Percentiles rank a stretch among this genome's conserved stretches.
Conservation (phyloP, 2,113 vertebrate species). For the Stigmatopora argus region DNA sequence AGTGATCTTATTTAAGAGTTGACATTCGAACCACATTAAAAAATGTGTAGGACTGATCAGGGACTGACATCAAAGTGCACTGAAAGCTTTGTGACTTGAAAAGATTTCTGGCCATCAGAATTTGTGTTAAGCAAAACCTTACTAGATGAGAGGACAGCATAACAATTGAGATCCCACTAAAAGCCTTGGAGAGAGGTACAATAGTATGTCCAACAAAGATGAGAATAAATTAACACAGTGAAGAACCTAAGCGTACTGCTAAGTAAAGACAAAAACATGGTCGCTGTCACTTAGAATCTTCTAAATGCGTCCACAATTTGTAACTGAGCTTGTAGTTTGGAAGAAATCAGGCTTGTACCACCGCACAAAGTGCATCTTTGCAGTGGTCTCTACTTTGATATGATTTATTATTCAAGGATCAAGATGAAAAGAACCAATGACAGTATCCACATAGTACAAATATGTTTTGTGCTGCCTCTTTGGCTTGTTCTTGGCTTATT, state of each 20-base stretch:
- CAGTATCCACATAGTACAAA: conserved; percentile 42
- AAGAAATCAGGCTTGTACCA: conserved; percentile 29
- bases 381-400: conserved; percentile 41
- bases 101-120: conserved; percentile 25
- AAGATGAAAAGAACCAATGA: conserved; percentile 37
- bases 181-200: conserved; percentile 53
- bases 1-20: not conserved
- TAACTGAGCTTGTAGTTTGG: conserved; percentile 38
- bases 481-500: conserved; percentile 28
- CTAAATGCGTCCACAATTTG: conserved; percentile 59
- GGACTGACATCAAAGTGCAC: conserved; percentile 12
- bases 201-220: conserved; percentile 51
- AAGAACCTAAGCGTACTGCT: conserved; percentile 30
- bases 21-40: conserved; percentile 9
- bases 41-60: conserved; percentile 15
- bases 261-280: conserved; percentile 59
- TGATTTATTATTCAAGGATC: conserved; percentile 38
- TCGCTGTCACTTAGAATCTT: conserved; percentile 61
- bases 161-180: conserved; percentile 51
- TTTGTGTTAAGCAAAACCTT: conserved; percentile 30
- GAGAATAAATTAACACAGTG: conserved; percentile 54
- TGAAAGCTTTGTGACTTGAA: conserved; percentile 17
- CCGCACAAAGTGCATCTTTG: conserved; percentile 52
- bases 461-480: conserved; percentile 30
- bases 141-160: conserved; percentile 21